phyloP scores from a whole-genome alignment of 92 coral and sea anemone species.

The Pocillopora grandis region DNA sequence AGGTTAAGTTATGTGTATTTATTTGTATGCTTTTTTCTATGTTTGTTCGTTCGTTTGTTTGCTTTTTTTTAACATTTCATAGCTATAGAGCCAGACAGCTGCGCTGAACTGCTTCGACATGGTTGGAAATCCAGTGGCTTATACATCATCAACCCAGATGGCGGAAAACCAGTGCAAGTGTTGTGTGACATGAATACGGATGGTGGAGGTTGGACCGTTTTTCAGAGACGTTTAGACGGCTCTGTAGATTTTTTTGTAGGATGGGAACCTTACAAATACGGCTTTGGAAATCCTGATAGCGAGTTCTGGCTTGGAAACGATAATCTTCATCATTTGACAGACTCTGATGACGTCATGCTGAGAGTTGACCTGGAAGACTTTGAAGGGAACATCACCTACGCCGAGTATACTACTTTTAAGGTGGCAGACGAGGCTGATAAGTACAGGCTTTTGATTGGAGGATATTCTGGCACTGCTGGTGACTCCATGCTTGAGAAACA shows the following conservation, averaged over 20 bases:
- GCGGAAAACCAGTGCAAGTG: slow-evolving; percentile 42
- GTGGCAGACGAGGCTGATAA: slow-evolving; percentile 36
- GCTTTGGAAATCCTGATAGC: slow-evolving; percentile 46
- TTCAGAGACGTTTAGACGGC: slow-evolving; percentile 48
- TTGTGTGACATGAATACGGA: slow-evolving; percentile 52
- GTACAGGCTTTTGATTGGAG: slow-evolving; percentile 38
- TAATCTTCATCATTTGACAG: slow-evolving; percentile 48
- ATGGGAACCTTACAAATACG: slow-evolving; percentile 51
- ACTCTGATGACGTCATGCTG: not conserved
- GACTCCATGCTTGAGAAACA: not conserved
- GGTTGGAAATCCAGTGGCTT: slow-evolving; percentile 35
- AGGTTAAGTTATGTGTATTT: too few species aligned
- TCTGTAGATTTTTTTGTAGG: slow-evolving; percentile 23
- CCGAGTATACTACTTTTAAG: slow-evolving; percentile 37
- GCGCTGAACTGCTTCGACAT: slow-evolving; percentile 6
- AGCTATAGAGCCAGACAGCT: not conserved
- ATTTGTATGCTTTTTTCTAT: too few species aligned
- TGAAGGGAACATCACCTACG: slow-evolving; percentile 17
- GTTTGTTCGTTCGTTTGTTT: too few species aligned
- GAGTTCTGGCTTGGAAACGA: slow-evolving; percentile 67
- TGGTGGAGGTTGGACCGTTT: slow-evolving; percentile 62
- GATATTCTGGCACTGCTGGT: slow-evolving; percentile 25
- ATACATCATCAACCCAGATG: slow-evolving; percentile 48
- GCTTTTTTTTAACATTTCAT: too few species aligned
- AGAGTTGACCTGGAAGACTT: slow-evolving; percentile 55